Evolutionary conservation across 2,113 vertebrate species (phyloP), one percentile per base, ranked within the genome.

Genomic region (Semicossyphus pulcher): DNA sequence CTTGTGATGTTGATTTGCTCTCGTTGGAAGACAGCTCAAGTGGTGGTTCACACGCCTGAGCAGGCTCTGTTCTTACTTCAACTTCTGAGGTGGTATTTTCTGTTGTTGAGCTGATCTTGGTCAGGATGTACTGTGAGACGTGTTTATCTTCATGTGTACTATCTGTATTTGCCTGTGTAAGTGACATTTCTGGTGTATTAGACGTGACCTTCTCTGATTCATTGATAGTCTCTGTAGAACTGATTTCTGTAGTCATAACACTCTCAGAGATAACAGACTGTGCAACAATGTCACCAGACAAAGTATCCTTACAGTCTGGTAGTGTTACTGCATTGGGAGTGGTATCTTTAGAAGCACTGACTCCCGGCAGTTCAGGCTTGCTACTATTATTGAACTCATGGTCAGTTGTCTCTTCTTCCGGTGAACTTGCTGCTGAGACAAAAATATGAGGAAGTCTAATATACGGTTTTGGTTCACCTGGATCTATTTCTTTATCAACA

Each of bases 401-500:
- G n/a, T 90, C 80, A 69, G 5, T 65, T 62, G 11, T 64, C 14
- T 91, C 86, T 7, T 93, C 91, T 71, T 93, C 92, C 48, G 90
- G 91, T 72, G 89, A 89, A 70, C 89, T 91, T 60, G 93, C 87
- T 52, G 89, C 88, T 18, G 92, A 92, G 47, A 93, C 70, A 80
- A 92, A 91, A 74, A 94, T 88, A 49, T 93, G 90, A 23, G 92
- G 92, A 25, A 90, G 44, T 54, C 69, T 77, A 47, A 89, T 14
- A 32, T 86, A 88, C 7, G 71, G 60, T 53, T 29, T 64, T 61
- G 23, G 51, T 20, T 90, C 85, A 71, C 11, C 36, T 47, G 58
- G n/a, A 25, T 85, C 61, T 44, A 57, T 56, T 48, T 68, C 76
- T 7, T 7, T 25, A 18, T 78, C 66, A 58, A 34, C 28, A 72